Conservation (phyloP, 2,113 vertebrate genomes). For the Merops nubicus region DNA sequence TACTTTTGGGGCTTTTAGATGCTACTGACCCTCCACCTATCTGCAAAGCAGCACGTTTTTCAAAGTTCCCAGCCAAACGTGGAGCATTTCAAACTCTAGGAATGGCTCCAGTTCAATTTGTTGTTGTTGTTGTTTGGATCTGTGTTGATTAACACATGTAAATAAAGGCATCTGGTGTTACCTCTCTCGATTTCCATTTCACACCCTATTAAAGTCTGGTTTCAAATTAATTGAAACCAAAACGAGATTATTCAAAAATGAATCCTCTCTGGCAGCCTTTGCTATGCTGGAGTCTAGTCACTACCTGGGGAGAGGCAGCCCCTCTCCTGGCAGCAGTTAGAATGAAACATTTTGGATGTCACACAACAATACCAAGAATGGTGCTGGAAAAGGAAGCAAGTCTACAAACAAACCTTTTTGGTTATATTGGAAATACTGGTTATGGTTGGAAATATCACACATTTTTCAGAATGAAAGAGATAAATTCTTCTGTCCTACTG, state of each 20-base stretch:
- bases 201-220: background rate
- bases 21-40: background rate
- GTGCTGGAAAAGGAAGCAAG: background rate
- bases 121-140: background rate
- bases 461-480: background rate
- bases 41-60: background rate
- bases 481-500: background rate
- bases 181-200: slow-evolving; percentile 1
- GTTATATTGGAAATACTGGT: background rate
- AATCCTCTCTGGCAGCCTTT: background rate
- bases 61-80: background rate
- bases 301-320: background rate
- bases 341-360: background rate
- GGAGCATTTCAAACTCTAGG: background rate
- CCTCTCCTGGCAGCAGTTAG: background rate
- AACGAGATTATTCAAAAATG: background rate
- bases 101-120: background rate
- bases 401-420: background rate
- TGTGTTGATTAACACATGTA: slow-evolving; percentile 14
- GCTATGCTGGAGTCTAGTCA: background rate
- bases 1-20: no score
- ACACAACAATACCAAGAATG: fast-evolving
- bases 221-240: background rate
- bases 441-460: background rate
- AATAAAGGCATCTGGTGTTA: slow-evolving; percentile 33